These are phyloP conservation scores for Zaprionus vittiger DNA, from an alignment of 1,140 invertebrate species.

Conservation along the genomic window DNA sequence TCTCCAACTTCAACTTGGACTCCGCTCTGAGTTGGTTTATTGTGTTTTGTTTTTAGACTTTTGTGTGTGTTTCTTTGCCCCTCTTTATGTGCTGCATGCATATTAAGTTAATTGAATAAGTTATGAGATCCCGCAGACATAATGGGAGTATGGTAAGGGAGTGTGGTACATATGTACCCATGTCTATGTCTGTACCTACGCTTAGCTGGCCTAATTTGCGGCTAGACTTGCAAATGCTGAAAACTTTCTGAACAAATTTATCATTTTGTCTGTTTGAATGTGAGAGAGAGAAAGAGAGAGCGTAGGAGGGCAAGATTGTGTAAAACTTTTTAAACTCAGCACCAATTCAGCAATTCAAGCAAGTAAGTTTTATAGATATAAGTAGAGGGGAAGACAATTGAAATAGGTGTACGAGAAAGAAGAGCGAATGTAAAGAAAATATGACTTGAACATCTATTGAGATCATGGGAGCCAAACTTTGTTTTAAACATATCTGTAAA, in stretches of 20 bases:
- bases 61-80: constrained; percentile 12
- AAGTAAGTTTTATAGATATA: neutral
- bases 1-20: neutral
- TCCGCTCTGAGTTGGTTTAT: neutral
- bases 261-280: constrained; percentile 1
- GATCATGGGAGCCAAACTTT: no score
- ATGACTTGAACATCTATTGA: no score
- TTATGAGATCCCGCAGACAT: constrained; percentile 15
- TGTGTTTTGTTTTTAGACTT: constrained; percentile 23
- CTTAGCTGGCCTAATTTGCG: constrained; percentile 5
- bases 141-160: neutral
- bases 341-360: neutral
- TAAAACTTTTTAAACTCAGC: neutral
- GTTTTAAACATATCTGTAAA: no score
- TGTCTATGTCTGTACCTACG: neutral
- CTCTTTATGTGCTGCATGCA: constrained; percentile 31
- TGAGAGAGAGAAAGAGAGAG: neutral
- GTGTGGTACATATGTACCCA: neutral
- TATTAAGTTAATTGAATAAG: constrained; percentile 44
- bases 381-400: neutral
- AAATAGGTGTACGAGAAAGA: neutral
- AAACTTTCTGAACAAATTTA: constrained; percentile 8
- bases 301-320: neutral
- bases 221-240: constrained; percentile 8
- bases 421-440: no score